Conservation (phyloP, 2,797 vertebrate genomes). For the Luscinia megarhynchos region DNA sequence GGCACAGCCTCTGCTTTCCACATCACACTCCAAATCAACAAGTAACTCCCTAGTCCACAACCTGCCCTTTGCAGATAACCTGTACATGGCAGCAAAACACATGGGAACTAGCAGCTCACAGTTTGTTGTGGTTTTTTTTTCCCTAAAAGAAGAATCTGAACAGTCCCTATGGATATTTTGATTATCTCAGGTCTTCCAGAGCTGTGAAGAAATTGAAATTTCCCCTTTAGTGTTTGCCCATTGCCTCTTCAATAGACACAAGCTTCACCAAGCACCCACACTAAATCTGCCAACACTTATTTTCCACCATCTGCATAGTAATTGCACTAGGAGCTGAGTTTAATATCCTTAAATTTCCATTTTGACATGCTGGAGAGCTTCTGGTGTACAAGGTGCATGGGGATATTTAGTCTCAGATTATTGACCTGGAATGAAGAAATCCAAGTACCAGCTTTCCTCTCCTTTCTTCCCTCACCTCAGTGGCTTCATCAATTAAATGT, state of each 20-base stretch:
- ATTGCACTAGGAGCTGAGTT: slow-evolving; percentile 55
- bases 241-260: slow-evolving; percentile 52
- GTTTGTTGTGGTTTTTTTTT: background rate
- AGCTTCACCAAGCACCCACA: slow-evolving; percentile 36
- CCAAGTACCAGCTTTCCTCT: slow-evolving; percentile 2
- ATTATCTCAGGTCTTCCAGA: slow-evolving; percentile 56
- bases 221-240: slow-evolving; percentile 49
- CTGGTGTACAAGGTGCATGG: slow-evolving; percentile 21
- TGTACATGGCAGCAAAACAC: background rate
- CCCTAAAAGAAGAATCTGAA: slow-evolving; percentile 23
- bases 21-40: background rate
- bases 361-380: slow-evolving; percentile 42
- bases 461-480: slow-evolving; percentile 28
- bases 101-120: background rate
- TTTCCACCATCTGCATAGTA: slow-evolving; percentile 72
- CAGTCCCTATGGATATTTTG: background rate
- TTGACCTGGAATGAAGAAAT: slow-evolving; percentile 56
- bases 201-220: slow-evolving; percentile 51
- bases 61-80: background rate
- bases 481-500: slow-evolving; percentile 30
- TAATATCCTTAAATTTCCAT: slow-evolving; percentile 65
- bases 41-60: background rate
- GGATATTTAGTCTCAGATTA: slow-evolving; percentile 60
- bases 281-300: slow-evolving; percentile 59
- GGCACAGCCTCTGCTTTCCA: background rate